These are phyloP conservation scores for Gymnothorax reevesii DNA, from an alignment of 2,797 vertebrate genomes.

Conservation along the genomic window DNA sequence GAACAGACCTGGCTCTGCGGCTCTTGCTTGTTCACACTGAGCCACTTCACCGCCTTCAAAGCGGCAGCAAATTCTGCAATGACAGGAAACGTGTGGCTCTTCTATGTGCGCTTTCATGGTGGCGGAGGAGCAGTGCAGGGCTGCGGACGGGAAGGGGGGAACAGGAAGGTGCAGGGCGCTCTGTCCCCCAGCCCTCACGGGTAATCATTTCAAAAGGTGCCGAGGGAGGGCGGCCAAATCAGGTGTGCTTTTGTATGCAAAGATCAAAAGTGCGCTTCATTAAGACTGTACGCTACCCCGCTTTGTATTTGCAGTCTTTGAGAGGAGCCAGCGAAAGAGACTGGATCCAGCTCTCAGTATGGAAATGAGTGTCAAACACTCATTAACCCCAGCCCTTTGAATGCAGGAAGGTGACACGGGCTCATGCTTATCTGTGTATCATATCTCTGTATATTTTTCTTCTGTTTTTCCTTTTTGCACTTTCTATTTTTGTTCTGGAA, in stretches of 20 bases:
- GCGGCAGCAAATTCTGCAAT: constrained; percentile 3
- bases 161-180: constrained; percentile 7
- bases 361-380: constrained; percentile 48
- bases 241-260: constrained; percentile 18
- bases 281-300: constrained; percentile 33
- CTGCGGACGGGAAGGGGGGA: background rate
- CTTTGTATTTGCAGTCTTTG: constrained; percentile 27
- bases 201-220: constrained; percentile 26
- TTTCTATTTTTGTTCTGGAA: background rate
- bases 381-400: constrained; percentile 35
- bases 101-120: constrained; percentile 28
- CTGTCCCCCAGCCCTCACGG: constrained; percentile 9
- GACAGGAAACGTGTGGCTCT: constrained; percentile 19
- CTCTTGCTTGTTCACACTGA: constrained; percentile 6
- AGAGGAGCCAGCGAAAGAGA: background rate
- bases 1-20: background rate
- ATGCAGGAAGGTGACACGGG: constrained; percentile 10
- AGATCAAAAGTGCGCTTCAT: constrained; percentile 32
- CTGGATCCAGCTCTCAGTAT: constrained; percentile 26
- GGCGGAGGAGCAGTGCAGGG: constrained; percentile 13
- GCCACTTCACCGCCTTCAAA: background rate
- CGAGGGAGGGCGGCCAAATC: background rate
- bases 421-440: background rate
- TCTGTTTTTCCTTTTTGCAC: background rate
- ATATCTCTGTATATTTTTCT: background rate